Evolutionary conservation across 2,888 invertebrate species (phyloP).

Genomic region (Diaprepes abbreviatus): DNA sequence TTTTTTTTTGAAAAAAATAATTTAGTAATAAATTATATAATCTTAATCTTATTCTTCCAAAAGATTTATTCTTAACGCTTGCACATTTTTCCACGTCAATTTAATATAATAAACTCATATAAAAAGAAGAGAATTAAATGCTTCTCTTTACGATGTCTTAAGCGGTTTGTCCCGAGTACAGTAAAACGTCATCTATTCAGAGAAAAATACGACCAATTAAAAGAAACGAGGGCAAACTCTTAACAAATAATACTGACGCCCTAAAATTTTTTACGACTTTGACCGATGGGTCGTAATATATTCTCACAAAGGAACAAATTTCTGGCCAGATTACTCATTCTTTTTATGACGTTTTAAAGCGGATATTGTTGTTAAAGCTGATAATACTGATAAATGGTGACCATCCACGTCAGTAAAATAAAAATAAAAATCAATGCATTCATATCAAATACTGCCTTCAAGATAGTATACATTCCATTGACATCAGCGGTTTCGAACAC

Average conservation of each 20-base stretch:
- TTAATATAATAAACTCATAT: constrained; percentile 43
- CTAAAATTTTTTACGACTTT: constrained; percentile 48
- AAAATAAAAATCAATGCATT: constrained; percentile 17
- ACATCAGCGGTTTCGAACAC: constrained; percentile 17
- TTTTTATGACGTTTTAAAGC: constrained; percentile 48
- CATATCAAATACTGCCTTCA: not conserved
- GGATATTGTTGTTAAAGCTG: constrained; percentile 45
- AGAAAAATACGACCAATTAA: constrained; percentile 50
- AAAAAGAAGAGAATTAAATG: constrained; percentile 42
- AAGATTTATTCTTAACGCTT: constrained; percentile 13
- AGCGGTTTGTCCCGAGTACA: constrained; percentile 45
- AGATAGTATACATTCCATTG: constrained; percentile 13
- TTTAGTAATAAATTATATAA: not conserved
- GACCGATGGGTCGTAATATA: constrained; percentile 48
- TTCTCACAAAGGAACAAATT: constrained; percentile 49
- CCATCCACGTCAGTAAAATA: constrained; percentile 22
- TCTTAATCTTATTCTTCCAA: not conserved
- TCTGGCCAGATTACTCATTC: constrained; percentile 49
- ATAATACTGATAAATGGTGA: constrained; percentile 46
- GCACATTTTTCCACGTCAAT: constrained; percentile 41
- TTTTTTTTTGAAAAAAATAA: no score
- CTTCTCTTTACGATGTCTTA: constrained; percentile 46
- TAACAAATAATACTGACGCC: constrained; percentile 49
- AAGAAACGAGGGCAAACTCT: constrained; percentile 50
- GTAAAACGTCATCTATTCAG: constrained; percentile 49